A percentile compares a stretch with the other conserved stretches of the same genome.
These are phyloP conservation scores for Spisula solida DNA, from an alignment of 2,888 invertebrate genomes.

Conservation along the genomic window DNA sequence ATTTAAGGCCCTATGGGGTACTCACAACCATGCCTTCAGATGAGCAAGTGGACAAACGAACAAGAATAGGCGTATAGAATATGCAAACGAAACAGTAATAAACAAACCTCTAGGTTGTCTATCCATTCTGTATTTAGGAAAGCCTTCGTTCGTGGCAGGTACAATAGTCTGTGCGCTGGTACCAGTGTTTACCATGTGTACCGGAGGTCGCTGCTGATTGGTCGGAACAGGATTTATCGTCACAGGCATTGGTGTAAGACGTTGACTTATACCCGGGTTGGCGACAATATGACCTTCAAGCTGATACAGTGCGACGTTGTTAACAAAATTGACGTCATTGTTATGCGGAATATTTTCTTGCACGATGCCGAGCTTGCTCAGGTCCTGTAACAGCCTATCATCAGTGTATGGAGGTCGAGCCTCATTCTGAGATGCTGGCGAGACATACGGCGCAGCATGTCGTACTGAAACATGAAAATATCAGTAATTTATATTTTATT, in stretches of 20 bases:
- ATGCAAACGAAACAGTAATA: not conserved
- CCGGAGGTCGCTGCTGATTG: not conserved
- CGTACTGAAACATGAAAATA: slow-evolving; percentile 14
- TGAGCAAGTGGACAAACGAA: too few species aligned
- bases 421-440: not conserved
- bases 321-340: not conserved
- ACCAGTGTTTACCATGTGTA: not conserved
- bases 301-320: slow-evolving; percentile 13
- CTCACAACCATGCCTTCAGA: too few species aligned
- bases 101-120: slow-evolving; percentile 56
- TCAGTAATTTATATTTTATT: not conserved
- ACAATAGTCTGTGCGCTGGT: not conserved
- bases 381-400: not conserved
- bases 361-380: not conserved
- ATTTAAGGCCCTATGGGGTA: too few species aligned
- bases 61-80: not conserved
- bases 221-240: not conserved
- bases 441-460: not conserved
- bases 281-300: slow-evolving; percentile 5
- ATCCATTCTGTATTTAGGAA: slow-evolving; percentile 54
- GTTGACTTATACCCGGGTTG: slow-evolving; percentile 27
- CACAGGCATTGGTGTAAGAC: not conserved
- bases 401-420: not conserved
- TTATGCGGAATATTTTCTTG: slow-evolving; percentile 25
- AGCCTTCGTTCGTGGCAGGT: not conserved